Percentiles rank a stretch among this genome's conserved stretches.
Conservation (phyloP, 2,113 vertebrate species). For the Sapayoa aenigma region DNA sequence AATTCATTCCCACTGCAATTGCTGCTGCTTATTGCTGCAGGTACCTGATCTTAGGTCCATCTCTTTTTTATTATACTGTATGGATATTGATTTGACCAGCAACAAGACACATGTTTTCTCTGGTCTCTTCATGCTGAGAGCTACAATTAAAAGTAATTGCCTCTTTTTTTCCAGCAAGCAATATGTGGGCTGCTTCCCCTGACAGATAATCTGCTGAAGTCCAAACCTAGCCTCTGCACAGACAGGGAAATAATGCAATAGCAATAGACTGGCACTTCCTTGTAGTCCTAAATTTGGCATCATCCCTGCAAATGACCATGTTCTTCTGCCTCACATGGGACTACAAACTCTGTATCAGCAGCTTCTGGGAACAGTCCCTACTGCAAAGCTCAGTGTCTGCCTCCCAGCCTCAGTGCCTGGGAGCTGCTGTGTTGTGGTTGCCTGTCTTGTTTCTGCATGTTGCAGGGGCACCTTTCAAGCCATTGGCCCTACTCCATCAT, state of each 20-base stretch:
- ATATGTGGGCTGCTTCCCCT: conserved; percentile 19
- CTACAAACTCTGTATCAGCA: neutral
- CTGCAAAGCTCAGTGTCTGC: neutral
- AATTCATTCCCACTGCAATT: neutral
- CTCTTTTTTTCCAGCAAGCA: neutral
- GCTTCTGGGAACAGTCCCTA: neutral
- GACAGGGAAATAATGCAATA: neutral
- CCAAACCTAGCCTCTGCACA: neutral
- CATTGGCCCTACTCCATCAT: neutral
- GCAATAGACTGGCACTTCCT: neutral
- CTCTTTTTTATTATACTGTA: neutral
- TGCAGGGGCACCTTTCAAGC: neutral
- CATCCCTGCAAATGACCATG: neutral
- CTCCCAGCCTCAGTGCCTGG: neutral
- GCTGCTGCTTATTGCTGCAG: neutral
- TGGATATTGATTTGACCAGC: neutral
- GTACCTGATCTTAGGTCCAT: neutral
- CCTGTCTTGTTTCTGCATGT: neutral
- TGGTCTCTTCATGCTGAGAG: neutral
- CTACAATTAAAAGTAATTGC: conserved; percentile 33
- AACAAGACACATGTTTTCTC: neutral
- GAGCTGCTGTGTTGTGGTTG: neutral
- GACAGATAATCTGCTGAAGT: neutral
- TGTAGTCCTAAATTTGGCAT: neutral
- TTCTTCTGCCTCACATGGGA: neutral